Base-by-base conservation (phyloP, 2,797 vertebrate genomes). In the Oceanodroma leucorhoa region DNA sequence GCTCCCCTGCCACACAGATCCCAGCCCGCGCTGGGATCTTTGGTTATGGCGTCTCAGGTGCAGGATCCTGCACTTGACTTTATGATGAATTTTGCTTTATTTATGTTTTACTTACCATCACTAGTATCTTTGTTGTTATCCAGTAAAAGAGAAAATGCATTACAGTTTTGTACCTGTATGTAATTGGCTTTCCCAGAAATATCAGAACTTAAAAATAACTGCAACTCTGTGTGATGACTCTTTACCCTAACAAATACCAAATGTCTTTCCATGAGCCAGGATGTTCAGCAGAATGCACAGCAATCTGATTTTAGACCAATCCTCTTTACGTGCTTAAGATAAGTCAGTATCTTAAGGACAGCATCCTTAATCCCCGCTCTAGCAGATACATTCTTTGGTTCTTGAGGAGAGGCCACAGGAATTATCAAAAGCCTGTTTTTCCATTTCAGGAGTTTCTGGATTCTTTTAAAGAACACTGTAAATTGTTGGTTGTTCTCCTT, bases 231-330 rank as follows among this genome's bases (percentile, higher is more conserved):
- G 16, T 77, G 71, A 58, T 55, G 32, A 65, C 23, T 84, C 9
- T 57, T 29, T 34, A 26, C 29, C 18, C 13, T 80, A 62, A 57
- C 26, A 73, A 86, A 86, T 67, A 81, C 7, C 67, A 86, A 41
- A 38, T 54, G 11, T 57, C 48, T 66, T 87, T 57, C 30, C 18
- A 4, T 23, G 11, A 94, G 40, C 53, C 11, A n/a, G 65, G 50
- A 38, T 30, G 36, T 64, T 90, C 9, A 77, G 24, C 53, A n/a
- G 64, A 84, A 75, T 2, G 0, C 43, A 32, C 2, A 1, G 27
- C 66, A 91, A 88, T 91, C 92, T 92, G 46, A 55, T 88, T 88
- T 94, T 71, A 91, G 54, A 69, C 57, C 93, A 85, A 90, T 96
- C 83, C 84, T 90, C 82, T 92, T 93, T 78, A 77, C 6, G 2